Evolutionary conservation across 2,797 vertebrate species (phyloP), one percentile per base, ranked within the genome.

Genomic region (Selene dorsalis): DNA sequence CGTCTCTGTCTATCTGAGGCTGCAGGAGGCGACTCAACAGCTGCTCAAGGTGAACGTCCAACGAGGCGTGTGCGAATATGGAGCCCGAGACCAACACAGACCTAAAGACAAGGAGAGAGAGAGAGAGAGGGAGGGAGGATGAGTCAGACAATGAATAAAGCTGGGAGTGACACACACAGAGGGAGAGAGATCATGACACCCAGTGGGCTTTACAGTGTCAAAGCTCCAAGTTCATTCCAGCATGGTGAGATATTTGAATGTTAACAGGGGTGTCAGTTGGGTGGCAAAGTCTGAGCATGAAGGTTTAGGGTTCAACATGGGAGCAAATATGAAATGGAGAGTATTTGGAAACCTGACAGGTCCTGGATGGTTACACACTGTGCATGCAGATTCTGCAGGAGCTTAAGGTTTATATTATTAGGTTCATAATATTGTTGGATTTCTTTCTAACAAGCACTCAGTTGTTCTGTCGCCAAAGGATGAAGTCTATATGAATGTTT

Each of bases 1-100:
- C 38, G 78, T 90, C 87, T 88, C 74, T 72, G 79, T 89, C 82
- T 83, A 61, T 84, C 72, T 78, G 73, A 77, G 56, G 68, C 88
- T 82, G 81, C 85, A 71, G 83, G 88, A 73, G 79, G 70, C 69
- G 12, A 63, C 64, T 82, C 73, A 80, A 84, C 87, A 89, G 86
- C 85, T 92, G 90, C 79, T 89, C 87, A 87, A 88, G 86, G 87
- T 89, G 90, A 91, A 84, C 91, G 30, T 73, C 64, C 75, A 86
- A 84, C 87, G 77, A 86, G 75, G 82, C 83, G 66, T 81, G 82
- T 73, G 85, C 50, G 63, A 83, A 84, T 66, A 67, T 32, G 39
- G 61, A 72, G 71, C 65, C 32, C 0, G 38, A 71, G 64, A 73
- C 35, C 0, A 39, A 67, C 56, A 77, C 66, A 83, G 65, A 77